Percentiles rank a stretch among this genome's conserved stretches.
Evolutionary conservation across 2,888 invertebrate species (phyloP).

Genomic region (Cephus sareptanus): DNA sequence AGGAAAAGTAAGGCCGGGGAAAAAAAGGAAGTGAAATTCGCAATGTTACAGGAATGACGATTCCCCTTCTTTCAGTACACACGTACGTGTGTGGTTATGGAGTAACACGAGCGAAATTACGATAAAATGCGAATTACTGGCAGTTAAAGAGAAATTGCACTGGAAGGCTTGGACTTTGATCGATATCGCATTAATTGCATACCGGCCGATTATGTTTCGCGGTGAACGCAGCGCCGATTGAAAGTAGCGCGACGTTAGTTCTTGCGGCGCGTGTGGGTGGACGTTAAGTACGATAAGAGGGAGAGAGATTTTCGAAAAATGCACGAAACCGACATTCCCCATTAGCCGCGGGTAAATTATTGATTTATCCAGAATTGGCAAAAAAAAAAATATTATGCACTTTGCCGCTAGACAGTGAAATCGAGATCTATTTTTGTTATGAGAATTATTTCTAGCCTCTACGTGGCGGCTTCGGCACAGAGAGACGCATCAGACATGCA

Average conservation of each 20-base stretch:
- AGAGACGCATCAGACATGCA: slow-evolving; percentile 42
- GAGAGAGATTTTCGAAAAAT: background rate
- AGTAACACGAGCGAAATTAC: slow-evolving; percentile 42
- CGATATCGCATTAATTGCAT: slow-evolving; percentile 55
- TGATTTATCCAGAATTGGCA: background rate
- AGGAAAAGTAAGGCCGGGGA: background rate
- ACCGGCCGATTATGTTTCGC: slow-evolving; percentile 26
- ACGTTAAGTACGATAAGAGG: background rate
- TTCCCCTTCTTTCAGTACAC: no score
- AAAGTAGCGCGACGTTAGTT: background rate
- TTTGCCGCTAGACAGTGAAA: background rate
- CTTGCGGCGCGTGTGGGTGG: background rate
- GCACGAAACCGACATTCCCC: background rate
- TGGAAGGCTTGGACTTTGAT: slow-evolving; percentile 28
- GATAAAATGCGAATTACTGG: slow-evolving; percentile 52
- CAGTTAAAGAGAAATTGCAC: slow-evolving; percentile 32
- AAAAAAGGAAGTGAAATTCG: background rate
- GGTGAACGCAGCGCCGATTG: slow-evolving; percentile 1
- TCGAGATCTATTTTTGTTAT: background rate
- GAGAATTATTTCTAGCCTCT: background rate
- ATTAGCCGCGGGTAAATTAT: background rate
- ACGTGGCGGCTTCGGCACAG: slow-evolving; percentile 1
- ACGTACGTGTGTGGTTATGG: background rate
- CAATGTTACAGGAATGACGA: background rate
- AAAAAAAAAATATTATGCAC: background rate